Evolutionary conservation across 2,888 invertebrate species (phyloP), one percentile per base, ranked within the genome.

Genomic region (Erebia aethiops): DNA sequence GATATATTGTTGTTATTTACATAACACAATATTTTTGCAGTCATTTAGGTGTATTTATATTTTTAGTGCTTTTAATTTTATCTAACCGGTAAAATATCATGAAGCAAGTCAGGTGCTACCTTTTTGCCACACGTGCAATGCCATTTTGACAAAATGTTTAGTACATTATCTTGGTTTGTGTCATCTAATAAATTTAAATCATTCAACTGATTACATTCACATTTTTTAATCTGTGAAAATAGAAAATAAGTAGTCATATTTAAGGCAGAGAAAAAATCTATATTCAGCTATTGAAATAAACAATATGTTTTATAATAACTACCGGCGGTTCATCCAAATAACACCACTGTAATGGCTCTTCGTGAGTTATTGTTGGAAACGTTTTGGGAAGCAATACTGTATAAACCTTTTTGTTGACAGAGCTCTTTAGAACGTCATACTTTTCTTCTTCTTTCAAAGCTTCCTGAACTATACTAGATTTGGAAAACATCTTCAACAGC

Each of bases 101-200:
- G 16, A 16, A 60, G 7, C 58, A 43, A 49, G 14, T 46, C 80
- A 14, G 16, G 52, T 57, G 92, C 86, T 87, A 92, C 92, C 86
- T 87, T 91, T 84, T 86, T 92, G 9, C 89, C 92, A 78, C 93
- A 93, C 41, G 77, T 82, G 71, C 93, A 93, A 75, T 92, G 84
- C 93, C 92, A 93, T 80, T 91, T 91, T 0, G 92, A 86, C 56
- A 93, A 83, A 72, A 91, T 88, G 75, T 88, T 84, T 52, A 92
- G 74, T 65, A 93, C 87, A 77, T 89, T 87, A 61, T 92, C 91
- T 81, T 92, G 93, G 68, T 81, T 87, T 10, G 87, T 81, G 74
- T 92, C 91, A 73, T 92, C 91, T 68, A 91, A 77, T 75, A 91
- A 80, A 79, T 85, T 81, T 1, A 91, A 77, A 79, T 92, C 89